Base-by-base conservation (phyloP, 1,140 invertebrate species). In the Tetragnatha versicolor region DNA sequence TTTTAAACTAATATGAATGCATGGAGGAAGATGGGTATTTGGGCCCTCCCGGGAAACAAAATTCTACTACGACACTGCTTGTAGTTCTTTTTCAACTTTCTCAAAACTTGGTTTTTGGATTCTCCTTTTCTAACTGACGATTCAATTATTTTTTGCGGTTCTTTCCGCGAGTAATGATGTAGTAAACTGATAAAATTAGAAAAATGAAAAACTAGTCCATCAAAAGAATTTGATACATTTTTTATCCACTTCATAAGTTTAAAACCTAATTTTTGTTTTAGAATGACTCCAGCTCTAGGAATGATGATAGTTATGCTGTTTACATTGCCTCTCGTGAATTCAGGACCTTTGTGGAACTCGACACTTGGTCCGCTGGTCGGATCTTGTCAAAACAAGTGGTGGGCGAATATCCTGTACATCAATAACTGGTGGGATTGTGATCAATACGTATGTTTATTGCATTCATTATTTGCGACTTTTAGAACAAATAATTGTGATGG, bases 351-450 rank as follows among this genome's bases (percentile, higher is more conserved):
- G 2, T 81, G 81, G 81, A 53, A 76, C 42, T 70, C 75, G 2
- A 66, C 78, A 33, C 35, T 81, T 9, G 60, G 80, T 42, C 79
- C 69, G 20, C 68, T 68, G 12, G 29, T 81, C 3, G 5, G 49
- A 2, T 39, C 65, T 0, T 82, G 82, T 39, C 31, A 68, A 37
- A 31, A 79, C 3, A 29, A 45, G 55, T 82, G 82, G 82, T 82
- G 82, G 82, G 58, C 73, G 14, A 82, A 82, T 69, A 37, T 81
- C 2, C 49, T 82, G 7, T 82, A 80, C 49, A 72, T 82, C 6
- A 94, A 95, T 83, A 96, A 95, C 84, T 92, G 94, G 76, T 88
- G 93, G 2, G 87, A 90, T 39, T 89, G 89, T 3, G 89, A 92
- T 60, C 27, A 81, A 42, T 31, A 76, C 22, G 83, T 82, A 80